A percentile compares a stretch with the other conserved stretches of the same genome.
Evolutionary conservation across 1,140 invertebrate species (phyloP).

Genomic region (Cyclina sinensis): DNA sequence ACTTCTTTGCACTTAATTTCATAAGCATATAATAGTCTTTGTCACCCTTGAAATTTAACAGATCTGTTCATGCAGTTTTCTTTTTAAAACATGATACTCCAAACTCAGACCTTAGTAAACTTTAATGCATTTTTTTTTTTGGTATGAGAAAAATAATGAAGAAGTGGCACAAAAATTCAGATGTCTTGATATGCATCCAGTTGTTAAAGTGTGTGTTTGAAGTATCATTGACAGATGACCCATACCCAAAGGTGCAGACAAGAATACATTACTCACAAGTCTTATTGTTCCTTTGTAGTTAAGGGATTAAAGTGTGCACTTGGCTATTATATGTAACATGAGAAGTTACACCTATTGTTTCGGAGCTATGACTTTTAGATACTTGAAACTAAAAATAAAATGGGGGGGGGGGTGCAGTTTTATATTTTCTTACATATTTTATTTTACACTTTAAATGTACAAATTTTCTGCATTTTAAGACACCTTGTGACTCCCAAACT

Average conservation of each 20-base stretch:
- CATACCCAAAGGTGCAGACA: conserved; percentile 15
- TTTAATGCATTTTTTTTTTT: not conserved
- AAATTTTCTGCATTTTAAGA: no score
- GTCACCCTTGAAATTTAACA: not conserved
- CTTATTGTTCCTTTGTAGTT: conserved; percentile 31
- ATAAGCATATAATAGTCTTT: not conserved
- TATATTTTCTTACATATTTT: no score
- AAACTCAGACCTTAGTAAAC: no score
- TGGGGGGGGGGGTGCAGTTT: no score
- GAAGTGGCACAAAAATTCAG: not conserved
- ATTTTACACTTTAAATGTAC: no score
- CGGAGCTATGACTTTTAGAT: no score
- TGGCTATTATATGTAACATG: not conserved
- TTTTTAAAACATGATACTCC: no score
- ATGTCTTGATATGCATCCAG: conserved; percentile 39
- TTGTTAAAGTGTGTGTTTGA: conserved; percentile 18
- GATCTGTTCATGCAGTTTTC: no score
- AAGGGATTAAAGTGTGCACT: not conserved
- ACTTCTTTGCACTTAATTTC: not conserved
- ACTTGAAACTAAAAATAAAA: no score
- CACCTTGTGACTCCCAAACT: no score
- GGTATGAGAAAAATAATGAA: not conserved
- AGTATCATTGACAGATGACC: not conserved
- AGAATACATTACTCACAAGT: not conserved
- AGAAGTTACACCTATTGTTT: conserved; percentile 41